Evolutionary conservation across 2,888 invertebrate genomes (phyloP), one percentile per base, ranked within the genome.

Genomic region (Deilephila elpenor): DNA sequence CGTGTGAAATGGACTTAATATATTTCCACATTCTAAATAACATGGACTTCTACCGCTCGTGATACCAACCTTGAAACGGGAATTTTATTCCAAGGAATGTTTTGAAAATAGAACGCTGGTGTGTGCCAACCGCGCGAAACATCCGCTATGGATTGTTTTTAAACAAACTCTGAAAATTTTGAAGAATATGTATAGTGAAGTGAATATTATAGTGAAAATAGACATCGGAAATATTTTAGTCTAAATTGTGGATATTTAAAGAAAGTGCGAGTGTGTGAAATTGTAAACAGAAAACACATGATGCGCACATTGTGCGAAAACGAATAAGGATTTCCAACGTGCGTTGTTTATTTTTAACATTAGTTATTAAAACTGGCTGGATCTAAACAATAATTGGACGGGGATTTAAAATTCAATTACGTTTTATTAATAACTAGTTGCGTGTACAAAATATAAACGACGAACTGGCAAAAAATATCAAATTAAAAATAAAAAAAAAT

Each of bases 1-100:
- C 95, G 71, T 95, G 94, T 83, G 95, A 95, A 88, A 87, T 95
- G 89, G 94, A 95, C 85, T 77, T 95, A 20, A 87, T 95, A 74
- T 95, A 92, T 78, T 95, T 94, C 74, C 94, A 93, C 67, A 78
- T 85, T 61, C 59, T 74, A 20, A 67, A 74, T 61, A 74, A 62
- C 77, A 34, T 80, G 76, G 72, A 77, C 72, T 70, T 59, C 59
- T 64, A 73, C 72, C 73, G 71, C 25, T 71, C 71, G 37, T 61
- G 70, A 71, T 53, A n/a, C 60, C 51, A 78, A 80, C 84, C 82
- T 85, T 83, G 84, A 79, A 77, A 77, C 76, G 73, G 71, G 72
- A 73, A 77, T 77, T 72, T 75, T 75, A 78, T 75, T 75, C 76
- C 74, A 78, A 75, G 78, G 80, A 72, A 75, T 84, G 85, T 85